These are phyloP conservation scores for Hydropsyche tenuis DNA, from an alignment of 1,140 invertebrate species.

Conservation along the genomic window DNA sequence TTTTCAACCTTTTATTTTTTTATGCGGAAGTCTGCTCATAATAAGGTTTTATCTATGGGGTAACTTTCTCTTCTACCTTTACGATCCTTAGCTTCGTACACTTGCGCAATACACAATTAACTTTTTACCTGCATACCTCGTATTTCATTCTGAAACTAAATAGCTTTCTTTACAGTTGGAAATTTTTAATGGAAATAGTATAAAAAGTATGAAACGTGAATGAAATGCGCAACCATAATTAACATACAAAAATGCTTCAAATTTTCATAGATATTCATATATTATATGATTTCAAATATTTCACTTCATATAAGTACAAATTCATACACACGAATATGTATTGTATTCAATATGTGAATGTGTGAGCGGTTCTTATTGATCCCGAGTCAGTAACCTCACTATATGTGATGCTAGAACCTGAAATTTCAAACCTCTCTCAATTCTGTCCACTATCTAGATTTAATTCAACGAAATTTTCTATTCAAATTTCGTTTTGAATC, in stretches of 20 bases:
- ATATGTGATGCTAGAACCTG: not conserved
- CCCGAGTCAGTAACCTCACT: slow-evolving; percentile 12
- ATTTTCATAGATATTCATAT: no score
- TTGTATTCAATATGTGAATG: slow-evolving; percentile 6
- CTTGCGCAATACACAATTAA: not conserved
- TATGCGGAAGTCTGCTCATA: slow-evolving; percentile 11
- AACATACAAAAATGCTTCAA: no score
- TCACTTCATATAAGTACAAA: not conserved
- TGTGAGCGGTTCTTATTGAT: slow-evolving; percentile 16
- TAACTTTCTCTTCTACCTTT: slow-evolving; percentile 5
- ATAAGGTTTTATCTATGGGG: not conserved
- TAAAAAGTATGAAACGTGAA: no score
- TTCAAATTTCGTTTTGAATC: no score
- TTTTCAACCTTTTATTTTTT: slow-evolving; percentile 18
- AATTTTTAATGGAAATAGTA: no score
- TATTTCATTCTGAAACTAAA: no score
- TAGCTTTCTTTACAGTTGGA: no score
- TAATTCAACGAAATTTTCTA: no score
- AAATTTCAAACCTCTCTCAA: slow-evolving; percentile 7
- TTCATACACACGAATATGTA: not conserved
- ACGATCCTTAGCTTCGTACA: not conserved
- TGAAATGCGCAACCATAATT: no score
- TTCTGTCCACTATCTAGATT: not conserved
- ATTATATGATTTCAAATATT: no score
- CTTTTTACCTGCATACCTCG: slow-evolving; percentile 6